Evolutionary conservation across 1,140 invertebrate species (phyloP).

Genomic region (Diabrotica undecimpunctata): DNA sequence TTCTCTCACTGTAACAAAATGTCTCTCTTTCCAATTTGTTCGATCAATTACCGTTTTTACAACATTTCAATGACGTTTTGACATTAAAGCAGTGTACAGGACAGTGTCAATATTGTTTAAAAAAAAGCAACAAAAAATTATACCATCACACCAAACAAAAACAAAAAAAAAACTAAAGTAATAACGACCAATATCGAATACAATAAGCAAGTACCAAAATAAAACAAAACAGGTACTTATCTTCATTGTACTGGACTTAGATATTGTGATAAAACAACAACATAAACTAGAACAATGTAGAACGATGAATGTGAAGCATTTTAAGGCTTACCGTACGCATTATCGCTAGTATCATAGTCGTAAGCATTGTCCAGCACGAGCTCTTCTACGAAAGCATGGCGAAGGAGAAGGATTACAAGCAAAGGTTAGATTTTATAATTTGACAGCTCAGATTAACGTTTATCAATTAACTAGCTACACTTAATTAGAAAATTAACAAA

Average conservation of each 20-base stretch:
- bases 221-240: too few relatives aligned
- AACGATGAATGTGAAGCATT: neutral
- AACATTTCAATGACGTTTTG: too few relatives aligned
- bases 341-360: conserved; percentile 43
- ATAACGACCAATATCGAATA: too few relatives aligned
- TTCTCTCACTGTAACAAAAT: too few relatives aligned
- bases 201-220: too few relatives aligned
- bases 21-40: too few relatives aligned
- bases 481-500: too few relatives aligned
- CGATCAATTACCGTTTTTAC: too few relatives aligned
- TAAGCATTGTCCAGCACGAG: conserved; percentile 46
- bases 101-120: neutral
- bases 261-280: neutral
- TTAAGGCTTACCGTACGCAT: conserved; percentile 40
- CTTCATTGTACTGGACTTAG: too few relatives aligned
- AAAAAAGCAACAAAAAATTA: neutral
- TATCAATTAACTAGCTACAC: too few relatives aligned
- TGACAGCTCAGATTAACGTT: too few relatives aligned
- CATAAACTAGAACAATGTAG: neutral
- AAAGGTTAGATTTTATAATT: conserved; percentile 14
- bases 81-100: neutral
- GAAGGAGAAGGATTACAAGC: conserved; percentile 24
- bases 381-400: conserved; percentile 45
- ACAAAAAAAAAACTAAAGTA: neutral
- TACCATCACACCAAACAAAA: neutral